Percentiles rank a stretch among this genome's conserved stretches.
phyloP scores from a whole-genome alignment of 2,888 invertebrate genomes.

The Apotomis capreana region DNA sequence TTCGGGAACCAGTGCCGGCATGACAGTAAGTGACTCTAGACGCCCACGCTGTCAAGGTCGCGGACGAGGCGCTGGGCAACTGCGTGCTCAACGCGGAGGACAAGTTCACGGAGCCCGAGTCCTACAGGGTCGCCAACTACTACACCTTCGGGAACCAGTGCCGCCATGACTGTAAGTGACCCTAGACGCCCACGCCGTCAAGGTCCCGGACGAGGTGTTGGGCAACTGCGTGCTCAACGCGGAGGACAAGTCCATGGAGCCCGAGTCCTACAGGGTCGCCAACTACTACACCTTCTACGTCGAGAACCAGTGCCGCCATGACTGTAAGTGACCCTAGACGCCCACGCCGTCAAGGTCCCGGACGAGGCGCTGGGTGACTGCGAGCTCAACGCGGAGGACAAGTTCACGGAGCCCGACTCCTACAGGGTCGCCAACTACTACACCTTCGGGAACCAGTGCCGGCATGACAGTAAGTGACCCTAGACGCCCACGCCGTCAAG shows the following conservation, averaged over 20 bases:
- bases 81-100: constrained; percentile 89
- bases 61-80: constrained; percentile 74
- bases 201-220: constrained; percentile 57
- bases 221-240: constrained; percentile 88
- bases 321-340: constrained; percentile 76
- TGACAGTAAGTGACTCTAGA: constrained; percentile 78
- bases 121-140: constrained; percentile 89
- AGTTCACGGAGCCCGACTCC: constrained; percentile 89
- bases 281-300: constrained; percentile 89
- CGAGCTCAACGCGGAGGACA: constrained; percentile 87
- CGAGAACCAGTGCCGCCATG: constrained; percentile 90
- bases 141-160: constrained; percentile 93
- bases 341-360: constrained; percentile 65
- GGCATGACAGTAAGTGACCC: constrained; percentile 82
- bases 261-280: constrained; percentile 90
- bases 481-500: constrained; percentile 65
- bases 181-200: constrained; percentile 64
- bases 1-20: constrained; percentile 92
- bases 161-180: constrained; percentile 83
- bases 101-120: constrained; percentile 89
- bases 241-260: constrained; percentile 89
- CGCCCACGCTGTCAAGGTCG: constrained; percentile 64
- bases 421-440: constrained; percentile 89
- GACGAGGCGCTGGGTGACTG: constrained; percentile 83
- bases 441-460: constrained; percentile 92